Evolutionary conservation across 2,888 invertebrate genomes (phyloP), one percentile per base, ranked within the genome.

Genomic region (Trissolcus brochymenae): DNA sequence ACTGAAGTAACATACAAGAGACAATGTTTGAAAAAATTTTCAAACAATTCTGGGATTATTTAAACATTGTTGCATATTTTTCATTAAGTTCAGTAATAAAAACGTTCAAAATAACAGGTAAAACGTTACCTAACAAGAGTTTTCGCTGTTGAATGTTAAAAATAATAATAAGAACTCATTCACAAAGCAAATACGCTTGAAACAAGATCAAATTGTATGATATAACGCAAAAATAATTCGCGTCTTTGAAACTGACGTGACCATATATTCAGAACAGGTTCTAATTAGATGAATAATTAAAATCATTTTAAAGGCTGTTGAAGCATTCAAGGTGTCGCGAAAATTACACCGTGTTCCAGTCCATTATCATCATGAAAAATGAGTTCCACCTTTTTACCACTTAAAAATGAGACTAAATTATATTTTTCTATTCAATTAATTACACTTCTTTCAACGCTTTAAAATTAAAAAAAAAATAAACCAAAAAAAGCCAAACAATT

Each of bases 271-370:
- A n/a, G 51, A 60, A 25, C 50, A 49, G 60, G 29, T 55, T 70
- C 61, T 70, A 70, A 70, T 61, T 60, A 54, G 54, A 35, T 16
- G 51, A 51, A 67, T 67, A 57, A 67, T 67, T 67, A 67, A 67
- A 67, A 21, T 41, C 35, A 43, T 46, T 66, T 57, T 50, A 67
- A 59, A 29, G 53, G n/a, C 43, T 40, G 57, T 41, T 49, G 14
- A 35, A 21, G 66, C 16, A 19, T 50, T 57, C 50, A 65, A 65
- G 54, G 62, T 43, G 46, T 4, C 14, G 41, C 50, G 11, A 41
- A 50, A 65, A 51, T 51, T 54, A 54, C 29, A n/a, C 19, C 35
- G 35, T 11, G 35, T 11, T 35, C 35, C 35, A 7, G 35, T 11
- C 6, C 9, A 35, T 35, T 35, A 35, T 35, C 9, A 35, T 35